Evolutionary conservation across 1,140 invertebrate genomes (phyloP).

Genomic region (Pectinophora gossypiella): DNA sequence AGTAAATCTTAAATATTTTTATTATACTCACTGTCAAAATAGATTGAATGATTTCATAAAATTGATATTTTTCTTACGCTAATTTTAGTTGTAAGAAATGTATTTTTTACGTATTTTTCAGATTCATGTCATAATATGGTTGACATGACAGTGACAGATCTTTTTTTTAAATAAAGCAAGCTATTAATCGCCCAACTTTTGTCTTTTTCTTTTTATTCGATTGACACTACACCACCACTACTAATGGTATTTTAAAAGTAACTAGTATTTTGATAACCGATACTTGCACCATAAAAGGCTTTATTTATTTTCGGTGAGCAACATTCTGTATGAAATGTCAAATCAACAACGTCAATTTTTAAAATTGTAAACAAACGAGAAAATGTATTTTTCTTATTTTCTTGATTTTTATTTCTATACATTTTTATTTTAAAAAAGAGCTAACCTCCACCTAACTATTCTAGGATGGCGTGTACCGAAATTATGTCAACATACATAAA

Average conservation of each 20-base stretch:
- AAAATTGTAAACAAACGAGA: neutral
- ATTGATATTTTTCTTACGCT: neutral
- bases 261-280: neutral
- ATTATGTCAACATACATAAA: constrained; percentile 43
- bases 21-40: neutral
- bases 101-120: too few species aligned
- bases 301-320: neutral
- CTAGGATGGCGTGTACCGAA: constrained; percentile 15
- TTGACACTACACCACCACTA: neutral
- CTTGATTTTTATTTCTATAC: constrained; percentile 5
- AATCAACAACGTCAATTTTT: neutral
- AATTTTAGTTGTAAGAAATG: too few species aligned
- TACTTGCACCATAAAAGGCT: neutral
- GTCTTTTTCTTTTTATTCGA: too few species aligned
- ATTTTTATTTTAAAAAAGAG: neutral
- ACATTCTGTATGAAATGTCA: neutral
- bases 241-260: neutral
- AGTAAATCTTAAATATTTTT: neutral
- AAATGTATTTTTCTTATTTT: constrained; percentile 2
- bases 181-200: too few species aligned
- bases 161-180: too few species aligned
- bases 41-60: too few species aligned
- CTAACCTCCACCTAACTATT: neutral
- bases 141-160: too few species aligned
- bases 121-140: too few species aligned